These are phyloP conservation scores for Thysanoteuthis rhombus DNA, from an alignment of 2,888 invertebrate species.

Conservation along the genomic window DNA sequence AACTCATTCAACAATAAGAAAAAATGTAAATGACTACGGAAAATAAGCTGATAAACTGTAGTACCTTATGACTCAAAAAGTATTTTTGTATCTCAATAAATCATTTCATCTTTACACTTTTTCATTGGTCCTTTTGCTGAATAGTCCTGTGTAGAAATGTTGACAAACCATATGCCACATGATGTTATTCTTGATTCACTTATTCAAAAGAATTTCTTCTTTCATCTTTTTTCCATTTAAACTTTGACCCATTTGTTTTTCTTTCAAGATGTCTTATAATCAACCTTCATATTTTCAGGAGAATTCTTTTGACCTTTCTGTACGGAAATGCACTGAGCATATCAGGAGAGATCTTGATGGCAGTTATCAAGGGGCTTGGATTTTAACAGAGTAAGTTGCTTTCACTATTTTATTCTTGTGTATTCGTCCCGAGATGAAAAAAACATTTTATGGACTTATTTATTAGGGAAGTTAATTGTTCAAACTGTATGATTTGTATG, in stretches of 20 bases:
- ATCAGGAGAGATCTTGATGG: constrained; percentile 78
- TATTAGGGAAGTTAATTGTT: not conserved
- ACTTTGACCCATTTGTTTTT: no score
- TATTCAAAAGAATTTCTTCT: not conserved
- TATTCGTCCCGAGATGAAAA: not conserved
- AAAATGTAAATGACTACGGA: no score
- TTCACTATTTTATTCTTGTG: not conserved
- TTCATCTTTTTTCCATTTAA: not conserved
- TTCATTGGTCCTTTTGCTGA: no score
- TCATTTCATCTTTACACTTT: no score
- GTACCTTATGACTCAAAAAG: no score
- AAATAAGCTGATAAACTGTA: no score
- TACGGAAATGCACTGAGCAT: constrained; percentile 76
- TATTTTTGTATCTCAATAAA: no score
- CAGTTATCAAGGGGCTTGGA: constrained; percentile 79
- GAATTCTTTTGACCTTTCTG: constrained; percentile 79
- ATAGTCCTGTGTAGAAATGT: no score
- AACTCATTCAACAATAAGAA: no score
- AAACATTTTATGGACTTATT: not conserved
- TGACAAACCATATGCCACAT: no score
- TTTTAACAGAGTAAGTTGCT: constrained; percentile 80
- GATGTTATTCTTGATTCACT: not conserved
- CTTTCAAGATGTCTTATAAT: no score
- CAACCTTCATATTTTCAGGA: constrained; percentile 71
- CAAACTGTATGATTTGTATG: no score